Conservation (phyloP, 2,113 vertebrate species). For the Hemiscyllium ocellatum region DNA sequence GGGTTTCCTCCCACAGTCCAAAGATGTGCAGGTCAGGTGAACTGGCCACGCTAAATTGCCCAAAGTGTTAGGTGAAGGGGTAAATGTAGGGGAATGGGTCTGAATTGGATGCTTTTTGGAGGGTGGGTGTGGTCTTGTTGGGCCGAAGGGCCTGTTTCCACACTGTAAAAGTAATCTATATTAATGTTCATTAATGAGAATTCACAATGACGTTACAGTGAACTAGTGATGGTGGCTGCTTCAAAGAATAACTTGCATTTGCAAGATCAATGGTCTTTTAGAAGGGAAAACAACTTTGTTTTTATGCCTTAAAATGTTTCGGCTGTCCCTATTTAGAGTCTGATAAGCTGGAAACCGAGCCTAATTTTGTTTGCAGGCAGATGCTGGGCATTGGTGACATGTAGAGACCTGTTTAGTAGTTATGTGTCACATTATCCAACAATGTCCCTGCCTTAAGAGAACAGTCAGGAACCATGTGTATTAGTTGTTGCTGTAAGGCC, state of each 20-base stretch:
- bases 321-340: background rate
- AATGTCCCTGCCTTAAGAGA: background rate
- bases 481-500: background rate
- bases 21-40: too few species aligned
- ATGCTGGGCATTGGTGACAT: constrained; percentile 20
- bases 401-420: constrained; percentile 8
- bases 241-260: background rate
- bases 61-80: too few species aligned
- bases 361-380: background rate
- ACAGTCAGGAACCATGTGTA: background rate
- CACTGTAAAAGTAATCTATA: too few species aligned
- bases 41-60: too few species aligned
- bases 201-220: background rate
- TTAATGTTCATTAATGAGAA: background rate
- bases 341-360: background rate
- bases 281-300: background rate
- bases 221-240: background rate
- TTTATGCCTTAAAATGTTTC: background rate
- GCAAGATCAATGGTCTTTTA: background rate
- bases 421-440: background rate
- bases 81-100: too few species aligned
- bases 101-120: too few species aligned
- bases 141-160: too few species aligned
- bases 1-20: too few species aligned
- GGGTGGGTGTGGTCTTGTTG: too few species aligned